These are phyloP conservation scores for Herpetotheres cachinnans DNA, from an alignment of 2,113 vertebrate species.

Conservation along the genomic window DNA sequence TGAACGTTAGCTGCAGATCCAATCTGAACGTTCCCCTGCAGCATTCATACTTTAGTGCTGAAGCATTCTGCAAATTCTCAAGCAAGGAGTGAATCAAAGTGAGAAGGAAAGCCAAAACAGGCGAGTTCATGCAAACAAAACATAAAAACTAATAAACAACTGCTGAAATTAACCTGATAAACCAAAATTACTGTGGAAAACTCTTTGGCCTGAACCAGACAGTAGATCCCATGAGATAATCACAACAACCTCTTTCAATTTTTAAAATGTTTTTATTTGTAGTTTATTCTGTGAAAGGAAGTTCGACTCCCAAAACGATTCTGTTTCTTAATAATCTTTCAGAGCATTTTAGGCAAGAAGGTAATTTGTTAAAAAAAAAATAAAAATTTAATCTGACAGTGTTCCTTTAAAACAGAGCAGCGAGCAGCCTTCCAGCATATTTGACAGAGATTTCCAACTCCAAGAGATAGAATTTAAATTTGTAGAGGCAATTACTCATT, in stretches of 20 bases:
- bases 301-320: background rate
- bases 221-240: background rate
- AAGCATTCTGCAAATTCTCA: background rate
- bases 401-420: conserved; percentile 6
- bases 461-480: conserved; percentile 9
- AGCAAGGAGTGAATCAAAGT: background rate
- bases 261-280: background rate
- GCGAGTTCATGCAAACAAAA: background rate
- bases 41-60: background rate
- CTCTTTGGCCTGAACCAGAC: background rate
- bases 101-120: conserved; percentile 12
- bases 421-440: background rate
- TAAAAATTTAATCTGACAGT: background rate
- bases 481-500: conserved; percentile 53
- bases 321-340: background rate
- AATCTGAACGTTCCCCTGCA: background rate
- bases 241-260: background rate
- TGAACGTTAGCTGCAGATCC: background rate
- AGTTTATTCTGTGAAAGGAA: background rate
- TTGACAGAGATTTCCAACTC: conserved; percentile 12
- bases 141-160: background rate
- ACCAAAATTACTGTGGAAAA: background rate
- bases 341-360: background rate
- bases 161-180: background rate
- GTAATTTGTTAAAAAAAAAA: background rate